phyloP scores from a whole-genome alignment of 2,888 invertebrate species.

The Troides oblongomaculatus region DNA sequence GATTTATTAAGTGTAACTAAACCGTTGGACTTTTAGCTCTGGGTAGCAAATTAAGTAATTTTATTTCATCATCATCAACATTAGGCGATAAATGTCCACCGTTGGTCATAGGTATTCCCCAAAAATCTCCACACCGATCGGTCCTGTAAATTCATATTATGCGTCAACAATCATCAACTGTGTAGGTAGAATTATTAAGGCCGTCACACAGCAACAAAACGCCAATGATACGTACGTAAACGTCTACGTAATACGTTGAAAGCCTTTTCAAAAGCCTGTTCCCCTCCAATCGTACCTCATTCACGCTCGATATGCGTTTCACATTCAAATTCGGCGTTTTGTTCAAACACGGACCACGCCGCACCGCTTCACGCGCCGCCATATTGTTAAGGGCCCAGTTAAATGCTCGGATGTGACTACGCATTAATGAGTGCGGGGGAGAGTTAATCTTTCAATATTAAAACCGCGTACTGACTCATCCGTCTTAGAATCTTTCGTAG shows the following conservation, averaged over 20 bases:
- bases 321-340: slow-evolving; percentile 27
- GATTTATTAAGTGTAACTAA: too few relatives aligned
- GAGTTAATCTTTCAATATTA: slow-evolving; percentile 54
- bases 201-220: too few relatives aligned
- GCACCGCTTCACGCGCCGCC: slow-evolving; percentile 34
- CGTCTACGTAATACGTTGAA: slow-evolving; percentile 10
- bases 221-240: too few relatives aligned
- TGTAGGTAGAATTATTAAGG: too few relatives aligned
- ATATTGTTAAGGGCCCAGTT: slow-evolving; percentile 38
- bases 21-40: too few relatives aligned
- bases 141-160: too few relatives aligned
- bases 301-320: slow-evolving; percentile 20
- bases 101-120: too few relatives aligned
- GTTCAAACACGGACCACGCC: slow-evolving; percentile 36
- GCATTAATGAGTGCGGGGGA: slow-evolving; percentile 63
- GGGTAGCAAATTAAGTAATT: too few relatives aligned
- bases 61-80: too few relatives aligned
- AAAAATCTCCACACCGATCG: too few relatives aligned
- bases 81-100: too few relatives aligned
- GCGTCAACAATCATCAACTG: too few relatives aligned
- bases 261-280: slow-evolving; percentile 10
- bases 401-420: slow-evolving; percentile 58
- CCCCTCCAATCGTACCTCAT: slow-evolving; percentile 18
- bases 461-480: slow-evolving; percentile 36
- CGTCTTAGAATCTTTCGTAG: neutral